These are phyloP conservation scores for Acleris holmiana DNA, from an alignment of 2,888 invertebrate species.

Conservation along the genomic window DNA sequence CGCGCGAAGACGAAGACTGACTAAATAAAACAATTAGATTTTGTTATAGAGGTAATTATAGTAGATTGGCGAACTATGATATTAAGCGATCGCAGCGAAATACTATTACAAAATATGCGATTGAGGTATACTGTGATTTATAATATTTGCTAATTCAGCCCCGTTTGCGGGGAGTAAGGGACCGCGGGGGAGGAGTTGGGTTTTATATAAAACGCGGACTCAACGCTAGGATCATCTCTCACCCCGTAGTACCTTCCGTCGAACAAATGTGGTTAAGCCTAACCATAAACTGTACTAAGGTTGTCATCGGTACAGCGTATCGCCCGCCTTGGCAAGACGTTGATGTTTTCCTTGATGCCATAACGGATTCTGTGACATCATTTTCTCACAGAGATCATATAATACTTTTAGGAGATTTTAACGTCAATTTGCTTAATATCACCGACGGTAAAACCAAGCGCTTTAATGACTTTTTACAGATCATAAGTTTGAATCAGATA, in stretches of 20 bases:
- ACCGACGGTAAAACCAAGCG: neutral
- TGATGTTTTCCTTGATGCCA: slow-evolving; percentile 7
- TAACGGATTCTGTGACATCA: slow-evolving; percentile 10
- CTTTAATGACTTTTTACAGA: neutral
- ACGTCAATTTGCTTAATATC: neutral
- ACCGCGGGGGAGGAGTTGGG: slow-evolving; percentile 32
- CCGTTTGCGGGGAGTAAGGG: slow-evolving; percentile 8
- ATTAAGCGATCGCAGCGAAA: too few relatives aligned
- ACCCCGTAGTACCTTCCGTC: slow-evolving; percentile 2
- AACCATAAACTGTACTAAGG: neutral
- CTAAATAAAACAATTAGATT: too few relatives aligned
- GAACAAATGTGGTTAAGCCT: slow-evolving; percentile 23
- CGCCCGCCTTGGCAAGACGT: slow-evolving; percentile 16
- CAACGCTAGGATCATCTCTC: neutral
- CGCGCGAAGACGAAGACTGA: too few relatives aligned
- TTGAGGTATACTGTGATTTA: too few relatives aligned
- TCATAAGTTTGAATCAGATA: neutral
- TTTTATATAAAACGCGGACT: slow-evolving; percentile 19
- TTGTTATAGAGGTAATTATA: too few relatives aligned
- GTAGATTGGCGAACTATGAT: too few relatives aligned
- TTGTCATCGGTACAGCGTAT: slow-evolving; percentile 8
- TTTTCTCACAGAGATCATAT: neutral
- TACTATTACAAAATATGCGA: too few relatives aligned
- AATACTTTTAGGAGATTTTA: slow-evolving; percentile 7
- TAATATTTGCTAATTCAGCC: too few relatives aligned